Base-by-base conservation (phyloP, 1,140 invertebrate genomes). In the Panonychus citri region DNA sequence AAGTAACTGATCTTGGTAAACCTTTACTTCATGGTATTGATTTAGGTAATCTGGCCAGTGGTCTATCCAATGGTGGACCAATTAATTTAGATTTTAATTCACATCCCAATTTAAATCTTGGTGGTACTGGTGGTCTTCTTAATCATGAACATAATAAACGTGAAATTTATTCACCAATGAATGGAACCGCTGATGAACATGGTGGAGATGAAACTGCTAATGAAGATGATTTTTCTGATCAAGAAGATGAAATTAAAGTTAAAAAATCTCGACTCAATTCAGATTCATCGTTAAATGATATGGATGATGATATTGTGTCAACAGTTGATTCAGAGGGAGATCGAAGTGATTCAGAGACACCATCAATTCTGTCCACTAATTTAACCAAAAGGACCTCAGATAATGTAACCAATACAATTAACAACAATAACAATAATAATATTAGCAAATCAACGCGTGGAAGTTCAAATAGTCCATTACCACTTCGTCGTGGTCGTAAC, bases 1-100 rank as follows among this genome's bases (percentile, higher is more conserved):
- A 85, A 63, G 81, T 85, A 1, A 80, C 79, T 19, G 25, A 54
- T 21, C 7, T n/a, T 3, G 13, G 28, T 27, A 51, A 30, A 27
- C n/a, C 42, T 46, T 46, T 46, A 17, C 43, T 21, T 39, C 28
- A 49, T 55, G 27, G 27, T 26, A 28, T 26, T 55, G 39, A 21
- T 19, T 8, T 15, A 27, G 17, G 39, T 25, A 19, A 21, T 17
- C n/a, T 25, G 15, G 10, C 25, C 13, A 25, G 17, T 12, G 30
- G 40, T 42, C 19, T n/a, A 19, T 17, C 21, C 1, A 26, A 49
- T 12, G 42, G 27, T 34, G 10, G 34, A 7, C 8, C 39, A 19
- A 40, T 27, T 19, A 5, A 19, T 10, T 26, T 26, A 27, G 49
- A 40, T 21, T 25, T 53, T n/a, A 39, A 13, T 12, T 19, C 17